Evolutionary conservation across 1,140 invertebrate genomes (phyloP), one percentile per base, ranked within the genome.

Genomic region (Zaprionus camerounensis): DNA sequence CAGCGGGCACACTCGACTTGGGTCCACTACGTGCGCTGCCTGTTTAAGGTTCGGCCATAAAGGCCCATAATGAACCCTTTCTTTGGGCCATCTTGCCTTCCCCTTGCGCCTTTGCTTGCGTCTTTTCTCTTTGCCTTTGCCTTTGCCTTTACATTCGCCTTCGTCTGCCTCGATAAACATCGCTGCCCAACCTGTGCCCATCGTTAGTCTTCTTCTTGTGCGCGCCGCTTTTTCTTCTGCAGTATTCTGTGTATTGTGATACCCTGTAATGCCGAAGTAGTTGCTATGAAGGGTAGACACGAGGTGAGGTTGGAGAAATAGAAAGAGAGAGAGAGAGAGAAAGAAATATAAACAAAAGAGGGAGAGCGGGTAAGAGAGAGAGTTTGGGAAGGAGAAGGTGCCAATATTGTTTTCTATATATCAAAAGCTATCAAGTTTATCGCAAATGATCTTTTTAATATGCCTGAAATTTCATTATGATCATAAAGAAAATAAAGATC

Each of bases 21-120:
- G 77, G 75, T 77, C 68, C 44, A 76, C 62, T 81, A 87, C 84
- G 84, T 87, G 84, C 78, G 59, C 57, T 75, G 83, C 71, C 85
- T 81, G 78, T 46, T 53, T 66, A 78, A 58, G 83, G 81, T 78
- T 76, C 15, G 83, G 77, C 80, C 74, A 78, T 82, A 87, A 83
- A 80, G 79, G 67, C 80, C 77, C 51, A 75, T 87, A 84, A 90
- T 84, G 85, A 88, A 88, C 81, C 84, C 84, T 88, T 87, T 78
- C 78, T 76, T 80, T 75, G 64, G 76, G 76, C 76, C 76, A 76
- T 77, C 76, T 71, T 70, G 80, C 63, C 79, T 82, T 66, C 71
- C 34, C 61, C 49, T 24, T 44, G n/a, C n/a, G 7, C n/a, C n/a
- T 44, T 17, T 17, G 41, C n/a, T 65, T 31, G 53, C 66, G 69